Percentiles rank a stretch among this genome's conserved stretches.
Evolutionary conservation across 2,113 vertebrate species (phyloP).

Genomic region (rat (Rattus norvegicus)): DNA sequence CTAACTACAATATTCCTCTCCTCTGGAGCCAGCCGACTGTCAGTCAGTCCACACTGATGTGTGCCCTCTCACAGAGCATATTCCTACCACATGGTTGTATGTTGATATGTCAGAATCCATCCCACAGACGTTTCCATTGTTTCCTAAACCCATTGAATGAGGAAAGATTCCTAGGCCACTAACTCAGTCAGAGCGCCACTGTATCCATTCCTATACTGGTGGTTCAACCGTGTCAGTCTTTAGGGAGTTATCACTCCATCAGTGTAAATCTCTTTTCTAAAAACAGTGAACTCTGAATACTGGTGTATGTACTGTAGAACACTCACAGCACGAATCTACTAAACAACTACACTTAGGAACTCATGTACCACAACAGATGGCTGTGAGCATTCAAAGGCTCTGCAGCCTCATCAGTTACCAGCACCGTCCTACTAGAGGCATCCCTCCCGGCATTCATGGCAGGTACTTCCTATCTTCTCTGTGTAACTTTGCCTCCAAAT

Average conservation of each 20-base stretch:
- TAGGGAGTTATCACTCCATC: not conserved
- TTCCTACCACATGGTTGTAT: constrained; percentile 4
- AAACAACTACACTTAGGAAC: not conserved
- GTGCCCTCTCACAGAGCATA: not conserved
- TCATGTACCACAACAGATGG: not conserved
- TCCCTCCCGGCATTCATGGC: constrained; percentile 16
- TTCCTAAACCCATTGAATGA: constrained; percentile 29
- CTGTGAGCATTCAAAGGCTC: not conserved
- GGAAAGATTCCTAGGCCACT: constrained; percentile 14
- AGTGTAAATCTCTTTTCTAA: constrained; percentile 33
- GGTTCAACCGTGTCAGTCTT: not conserved
- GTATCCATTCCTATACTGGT: not conserved
- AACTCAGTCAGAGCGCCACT: not conserved
- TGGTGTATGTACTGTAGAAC: not conserved
- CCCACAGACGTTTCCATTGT: constrained; percentile 30
- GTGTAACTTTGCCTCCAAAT: not conserved
- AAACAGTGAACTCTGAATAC: not conserved
- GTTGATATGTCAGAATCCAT: not conserved
- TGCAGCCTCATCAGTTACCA: not conserved
- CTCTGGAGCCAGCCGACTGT: no score
- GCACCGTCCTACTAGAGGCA: not conserved
- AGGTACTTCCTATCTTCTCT: not conserved
- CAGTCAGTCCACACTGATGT: not conserved
- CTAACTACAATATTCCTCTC: not conserved
- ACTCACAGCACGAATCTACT: not conserved